phyloP scores from a whole-genome alignment of 2,113 vertebrate genomes.

The Chelonoidis abingdonii region DNA sequence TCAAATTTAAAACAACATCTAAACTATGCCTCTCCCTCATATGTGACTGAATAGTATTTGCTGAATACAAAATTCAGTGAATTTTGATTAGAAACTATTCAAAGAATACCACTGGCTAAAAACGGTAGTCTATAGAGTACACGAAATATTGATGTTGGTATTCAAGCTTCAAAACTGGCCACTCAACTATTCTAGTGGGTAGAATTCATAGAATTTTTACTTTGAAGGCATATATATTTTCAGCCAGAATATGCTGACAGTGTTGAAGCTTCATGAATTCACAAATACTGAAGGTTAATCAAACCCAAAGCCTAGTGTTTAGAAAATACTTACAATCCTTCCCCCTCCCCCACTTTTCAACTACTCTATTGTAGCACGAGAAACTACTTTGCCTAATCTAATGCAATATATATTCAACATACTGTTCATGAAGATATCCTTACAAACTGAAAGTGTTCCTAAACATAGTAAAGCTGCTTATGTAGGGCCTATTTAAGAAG shows the following conservation, averaged over 20 bases:
- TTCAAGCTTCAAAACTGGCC: neutral
- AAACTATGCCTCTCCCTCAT: neutral
- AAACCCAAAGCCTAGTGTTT: neutral
- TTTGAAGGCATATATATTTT: neutral
- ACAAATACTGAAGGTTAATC: neutral
- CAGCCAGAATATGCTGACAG: neutral
- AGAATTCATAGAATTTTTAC: neutral
- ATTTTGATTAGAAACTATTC: neutral
- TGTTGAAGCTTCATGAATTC: neutral
- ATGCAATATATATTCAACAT: constrained; percentile 11
- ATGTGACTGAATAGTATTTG: neutral
- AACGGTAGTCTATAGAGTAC: neutral
- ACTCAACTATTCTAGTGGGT: neutral
- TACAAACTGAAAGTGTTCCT: constrained; percentile 10
- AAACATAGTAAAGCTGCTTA: constrained; percentile 33
- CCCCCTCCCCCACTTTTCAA: neutral
- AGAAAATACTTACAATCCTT: neutral
- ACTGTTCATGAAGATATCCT: constrained; percentile 28
- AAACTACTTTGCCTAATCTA: constrained; percentile 35
- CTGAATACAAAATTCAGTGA: neutral
- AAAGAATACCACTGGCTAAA: neutral
- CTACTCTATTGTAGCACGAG: neutral
- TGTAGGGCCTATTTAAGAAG: neutral
- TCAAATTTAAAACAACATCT: neutral
- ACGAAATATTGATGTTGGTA: neutral